Conservation (phyloP, 92 coral and sea anemone species). For the Palythoa heliodiscus region DNA sequence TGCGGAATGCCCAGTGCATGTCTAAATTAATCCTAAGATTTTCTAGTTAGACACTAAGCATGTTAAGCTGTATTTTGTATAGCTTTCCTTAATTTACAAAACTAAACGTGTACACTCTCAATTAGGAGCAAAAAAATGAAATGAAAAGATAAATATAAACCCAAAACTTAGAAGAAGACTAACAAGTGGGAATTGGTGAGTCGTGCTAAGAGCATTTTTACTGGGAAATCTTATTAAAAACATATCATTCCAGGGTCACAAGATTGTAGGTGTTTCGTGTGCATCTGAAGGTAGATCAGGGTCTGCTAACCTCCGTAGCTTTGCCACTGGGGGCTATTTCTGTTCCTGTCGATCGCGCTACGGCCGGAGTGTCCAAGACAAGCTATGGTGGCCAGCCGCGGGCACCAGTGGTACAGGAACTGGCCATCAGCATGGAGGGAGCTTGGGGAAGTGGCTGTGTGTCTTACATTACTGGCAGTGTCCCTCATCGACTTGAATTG, state of each 20-base stretch:
- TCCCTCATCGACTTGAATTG: neutral
- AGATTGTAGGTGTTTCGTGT: conserved; percentile 40
- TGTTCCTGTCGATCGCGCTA: conserved; percentile 3
- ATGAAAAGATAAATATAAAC: too few species aligned
- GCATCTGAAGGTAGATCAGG: conserved; percentile 30
- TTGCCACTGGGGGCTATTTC: neutral
- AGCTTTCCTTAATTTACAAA: too few species aligned
- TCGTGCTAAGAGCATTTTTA: too few species aligned
- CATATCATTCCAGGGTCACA: conserved; percentile 26
- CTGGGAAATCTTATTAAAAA: neutral
- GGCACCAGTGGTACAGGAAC: conserved; percentile 4
- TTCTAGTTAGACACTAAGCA: too few species aligned
- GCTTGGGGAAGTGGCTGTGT: neutral
- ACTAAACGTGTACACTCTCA: too few species aligned
- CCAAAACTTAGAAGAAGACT: too few species aligned
- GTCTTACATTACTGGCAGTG: conserved; percentile 39
- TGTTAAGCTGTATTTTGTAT: too few species aligned
- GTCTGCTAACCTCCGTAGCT: neutral
- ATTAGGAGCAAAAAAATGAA: too few species aligned
- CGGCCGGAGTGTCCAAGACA: neutral
- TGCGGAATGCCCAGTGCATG: too few species aligned
- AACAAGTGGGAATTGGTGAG: too few species aligned
- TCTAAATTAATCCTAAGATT: too few species aligned
- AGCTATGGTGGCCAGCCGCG: conserved; percentile 10
- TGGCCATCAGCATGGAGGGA: neutral